These are phyloP conservation scores for Triplophysa rosa DNA, from an alignment of 2,113 vertebrate species.

Conservation along the genomic window DNA sequence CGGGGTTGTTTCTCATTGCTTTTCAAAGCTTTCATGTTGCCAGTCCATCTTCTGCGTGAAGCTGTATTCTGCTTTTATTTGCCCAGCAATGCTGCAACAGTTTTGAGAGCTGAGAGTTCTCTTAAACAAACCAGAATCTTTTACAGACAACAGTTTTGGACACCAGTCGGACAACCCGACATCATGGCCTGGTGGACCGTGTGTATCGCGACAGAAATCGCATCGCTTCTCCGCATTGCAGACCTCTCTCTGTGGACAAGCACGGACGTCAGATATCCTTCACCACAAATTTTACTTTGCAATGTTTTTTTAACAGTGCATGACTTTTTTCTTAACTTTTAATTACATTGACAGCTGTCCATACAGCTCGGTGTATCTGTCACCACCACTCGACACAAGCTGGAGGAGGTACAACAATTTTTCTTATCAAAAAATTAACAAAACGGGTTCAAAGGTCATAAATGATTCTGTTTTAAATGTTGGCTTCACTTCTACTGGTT, in stretches of 20 bases:
- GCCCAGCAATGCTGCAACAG: background rate
- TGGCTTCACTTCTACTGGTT: slow-evolving; percentile 51
- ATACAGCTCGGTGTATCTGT: slow-evolving; percentile 94
- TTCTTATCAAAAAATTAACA: background rate
- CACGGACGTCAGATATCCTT: slow-evolving; percentile 99
- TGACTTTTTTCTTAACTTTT: slow-evolving; percentile 73
- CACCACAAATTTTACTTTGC: background rate
- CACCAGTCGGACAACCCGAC: slow-evolving; percentile 94
- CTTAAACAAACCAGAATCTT: slow-evolving; percentile 54
- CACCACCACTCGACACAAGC: slow-evolving; percentile 93
- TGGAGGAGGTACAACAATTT: slow-evolving; percentile 89
- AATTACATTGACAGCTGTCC: slow-evolving; percentile 95
- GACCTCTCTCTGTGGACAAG: slow-evolving; percentile 93
- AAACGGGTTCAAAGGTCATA: background rate
- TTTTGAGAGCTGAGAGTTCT: background rate
- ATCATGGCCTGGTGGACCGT: slow-evolving; percentile 94
- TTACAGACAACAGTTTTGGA: slow-evolving; percentile 92
- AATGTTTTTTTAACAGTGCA: background rate
- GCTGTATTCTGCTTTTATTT: slow-evolving; percentile 29
- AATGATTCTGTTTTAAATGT: background rate
- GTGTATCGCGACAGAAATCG: slow-evolving; percentile 94
- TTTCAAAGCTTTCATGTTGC: slow-evolving; percentile 42
- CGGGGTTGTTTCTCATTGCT: slow-evolving; percentile 42
- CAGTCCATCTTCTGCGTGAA: slow-evolving; percentile 32
- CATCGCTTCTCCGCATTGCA: slow-evolving; percentile 90